These are phyloP conservation scores for Sinonovacula constricta DNA, from an alignment of 1,140 invertebrate species.

Conservation along the genomic window DNA sequence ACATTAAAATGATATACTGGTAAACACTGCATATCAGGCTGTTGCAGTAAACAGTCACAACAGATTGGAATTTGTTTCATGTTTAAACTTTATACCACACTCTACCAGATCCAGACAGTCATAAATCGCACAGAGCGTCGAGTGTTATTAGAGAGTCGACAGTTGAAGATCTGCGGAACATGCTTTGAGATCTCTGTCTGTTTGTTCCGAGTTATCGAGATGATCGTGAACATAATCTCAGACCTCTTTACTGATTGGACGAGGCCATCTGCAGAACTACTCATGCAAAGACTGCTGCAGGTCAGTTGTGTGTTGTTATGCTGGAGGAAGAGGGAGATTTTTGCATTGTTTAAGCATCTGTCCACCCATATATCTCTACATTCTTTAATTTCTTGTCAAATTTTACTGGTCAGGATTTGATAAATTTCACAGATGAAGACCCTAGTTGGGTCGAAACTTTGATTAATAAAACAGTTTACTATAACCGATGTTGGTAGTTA, in stretches of 20 bases:
- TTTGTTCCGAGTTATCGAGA: constrained; percentile 88
- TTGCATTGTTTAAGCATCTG: too few species aligned
- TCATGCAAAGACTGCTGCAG: constrained; percentile 85
- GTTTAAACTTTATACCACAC: not conserved
- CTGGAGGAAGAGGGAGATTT: too few species aligned
- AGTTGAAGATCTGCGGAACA: constrained; percentile 90
- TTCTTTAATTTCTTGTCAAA: too few species aligned
- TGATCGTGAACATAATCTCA: constrained; percentile 85
- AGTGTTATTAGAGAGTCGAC: constrained; percentile 84
- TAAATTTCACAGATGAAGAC: too few species aligned
- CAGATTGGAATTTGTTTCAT: not conserved
- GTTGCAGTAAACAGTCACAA: too few species aligned
- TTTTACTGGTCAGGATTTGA: too few species aligned
- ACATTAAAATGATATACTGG: not conserved
- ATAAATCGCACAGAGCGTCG: constrained; percentile 62
- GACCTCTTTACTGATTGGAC: constrained; percentile 83
- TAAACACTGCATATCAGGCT: not conserved
- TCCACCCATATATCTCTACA: too few species aligned
- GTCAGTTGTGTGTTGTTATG: too few species aligned
- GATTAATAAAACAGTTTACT: too few species aligned
- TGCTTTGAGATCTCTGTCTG: constrained; percentile 88
- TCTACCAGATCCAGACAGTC: constrained; percentile 70
- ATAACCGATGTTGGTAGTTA: too few species aligned
- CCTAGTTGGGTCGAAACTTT: too few species aligned
- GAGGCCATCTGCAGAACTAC: constrained; percentile 82